Evolutionary conservation across 2,113 vertebrate genomes (phyloP).

Genomic region (Struthidea cinerea): DNA sequence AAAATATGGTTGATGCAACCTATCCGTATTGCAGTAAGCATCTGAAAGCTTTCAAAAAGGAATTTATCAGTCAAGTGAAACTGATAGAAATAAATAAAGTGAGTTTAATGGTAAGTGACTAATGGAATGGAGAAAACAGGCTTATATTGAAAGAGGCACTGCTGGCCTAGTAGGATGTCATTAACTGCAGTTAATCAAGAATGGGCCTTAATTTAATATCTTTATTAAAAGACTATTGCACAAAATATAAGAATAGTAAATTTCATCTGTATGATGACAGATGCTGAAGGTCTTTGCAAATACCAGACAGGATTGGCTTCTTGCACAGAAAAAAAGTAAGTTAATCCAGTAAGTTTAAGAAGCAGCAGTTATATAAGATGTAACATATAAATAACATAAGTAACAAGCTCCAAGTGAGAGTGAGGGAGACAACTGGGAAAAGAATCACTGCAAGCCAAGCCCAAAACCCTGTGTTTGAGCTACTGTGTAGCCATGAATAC

Average conservation of each 20-base stretch:
- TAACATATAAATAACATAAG: too few species aligned
- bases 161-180: not conserved
- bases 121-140: not conserved
- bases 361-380: not conserved
- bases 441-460: not conserved
- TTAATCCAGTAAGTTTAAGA: not conserved
- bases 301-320: not conserved
- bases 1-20: not conserved
- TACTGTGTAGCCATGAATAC: not conserved
- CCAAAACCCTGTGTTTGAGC: not conserved
- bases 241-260: not conserved
- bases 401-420: not conserved
- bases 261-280: not conserved
- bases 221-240: not conserved
- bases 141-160: not conserved
- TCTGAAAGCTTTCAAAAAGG: not conserved
- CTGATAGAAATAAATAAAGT: not conserved
- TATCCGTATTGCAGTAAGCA: not conserved
- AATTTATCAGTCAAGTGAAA: not conserved
- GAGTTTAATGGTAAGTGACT: not conserved
- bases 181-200: conserved; percentile 11
- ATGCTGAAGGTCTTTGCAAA: not conserved
- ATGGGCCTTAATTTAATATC: not conserved
- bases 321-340: not conserved
- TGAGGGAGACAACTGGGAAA: not conserved